Percentiles rank a stretch among this genome's conserved stretches.
phyloP scores from a whole-genome alignment of 2,113 vertebrate species.

The Rhinoptilus africanus region DNA sequence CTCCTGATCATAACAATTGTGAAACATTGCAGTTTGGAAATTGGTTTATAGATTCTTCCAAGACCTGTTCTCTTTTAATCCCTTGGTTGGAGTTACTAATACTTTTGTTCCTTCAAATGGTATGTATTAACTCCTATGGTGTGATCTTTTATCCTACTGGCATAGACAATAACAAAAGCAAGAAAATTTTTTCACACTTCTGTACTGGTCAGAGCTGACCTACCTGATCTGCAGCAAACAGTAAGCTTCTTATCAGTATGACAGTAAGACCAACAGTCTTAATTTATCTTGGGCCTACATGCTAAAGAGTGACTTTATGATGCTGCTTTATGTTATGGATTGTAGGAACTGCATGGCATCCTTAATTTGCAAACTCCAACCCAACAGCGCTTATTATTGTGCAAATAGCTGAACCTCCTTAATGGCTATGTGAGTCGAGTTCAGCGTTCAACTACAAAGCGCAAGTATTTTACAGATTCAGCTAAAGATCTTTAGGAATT shows the following conservation, averaged over 20 bases:
- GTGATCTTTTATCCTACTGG: background rate
- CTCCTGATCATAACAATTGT: background rate
- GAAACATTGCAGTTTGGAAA: background rate
- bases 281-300: background rate
- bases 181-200: background rate
- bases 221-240: background rate
- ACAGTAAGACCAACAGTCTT: background rate
- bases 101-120: background rate
- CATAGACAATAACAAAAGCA: background rate
- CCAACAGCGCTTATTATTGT: background rate
- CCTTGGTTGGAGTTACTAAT: background rate
- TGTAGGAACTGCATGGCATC: background rate
- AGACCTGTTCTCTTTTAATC: background rate
- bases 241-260: background rate
- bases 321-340: background rate
- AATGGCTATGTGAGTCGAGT: background rate
- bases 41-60: background rate
- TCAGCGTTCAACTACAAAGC: background rate
- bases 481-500: background rate
- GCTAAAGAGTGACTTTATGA: background rate
- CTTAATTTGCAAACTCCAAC: background rate
- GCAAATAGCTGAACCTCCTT: background rate
- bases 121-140: background rate
- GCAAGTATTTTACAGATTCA: background rate
- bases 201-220: background rate